Evolutionary conservation across 2,797 vertebrate species (phyloP).

Genomic region (Cossypha dichroa): DNA sequence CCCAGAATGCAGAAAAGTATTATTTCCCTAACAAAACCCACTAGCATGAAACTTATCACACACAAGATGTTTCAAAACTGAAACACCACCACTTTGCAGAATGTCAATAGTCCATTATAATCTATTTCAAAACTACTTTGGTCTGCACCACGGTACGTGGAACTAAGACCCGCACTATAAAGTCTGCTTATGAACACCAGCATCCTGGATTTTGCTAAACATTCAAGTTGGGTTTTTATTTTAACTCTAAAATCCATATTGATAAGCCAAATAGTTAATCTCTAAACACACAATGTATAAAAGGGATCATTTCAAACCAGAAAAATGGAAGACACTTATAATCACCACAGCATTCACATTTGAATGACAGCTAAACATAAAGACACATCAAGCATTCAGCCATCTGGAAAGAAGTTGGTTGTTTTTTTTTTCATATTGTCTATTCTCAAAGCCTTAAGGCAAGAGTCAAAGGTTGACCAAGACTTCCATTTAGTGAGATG

Average conservation of each 20-base stretch:
- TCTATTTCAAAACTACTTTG: not conserved
- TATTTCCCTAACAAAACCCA: not conserved
- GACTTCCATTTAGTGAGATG: constrained; percentile 75
- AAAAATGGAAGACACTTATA: constrained; percentile 75
- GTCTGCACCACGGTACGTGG: rapidly evolving
- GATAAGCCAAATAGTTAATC: constrained; percentile 74
- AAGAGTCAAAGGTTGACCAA: constrained; percentile 76
- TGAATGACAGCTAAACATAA: constrained; percentile 80
- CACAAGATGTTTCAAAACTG: not conserved
- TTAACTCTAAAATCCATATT: constrained; percentile 58
- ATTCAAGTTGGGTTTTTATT: not conserved
- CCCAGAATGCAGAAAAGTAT: not conserved
- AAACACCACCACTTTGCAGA: not conserved
- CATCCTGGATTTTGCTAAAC: constrained; percentile 14
- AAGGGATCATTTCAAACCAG: constrained; percentile 74
- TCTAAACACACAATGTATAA: constrained; percentile 75
- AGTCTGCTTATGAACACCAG: constrained; percentile 18
- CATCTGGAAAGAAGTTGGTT: constrained; percentile 73
- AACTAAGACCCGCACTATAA: not conserved
- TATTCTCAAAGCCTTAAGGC: constrained; percentile 76
- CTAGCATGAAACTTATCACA: not conserved
- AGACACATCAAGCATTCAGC: constrained; percentile 76
- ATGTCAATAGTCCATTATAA: not conserved
- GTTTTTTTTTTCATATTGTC: constrained; percentile 63
- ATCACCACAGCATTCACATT: constrained; percentile 73